Evolutionary conservation across 2,797 vertebrate species (phyloP).

Genomic region (Lacerta bilineata): DNA sequence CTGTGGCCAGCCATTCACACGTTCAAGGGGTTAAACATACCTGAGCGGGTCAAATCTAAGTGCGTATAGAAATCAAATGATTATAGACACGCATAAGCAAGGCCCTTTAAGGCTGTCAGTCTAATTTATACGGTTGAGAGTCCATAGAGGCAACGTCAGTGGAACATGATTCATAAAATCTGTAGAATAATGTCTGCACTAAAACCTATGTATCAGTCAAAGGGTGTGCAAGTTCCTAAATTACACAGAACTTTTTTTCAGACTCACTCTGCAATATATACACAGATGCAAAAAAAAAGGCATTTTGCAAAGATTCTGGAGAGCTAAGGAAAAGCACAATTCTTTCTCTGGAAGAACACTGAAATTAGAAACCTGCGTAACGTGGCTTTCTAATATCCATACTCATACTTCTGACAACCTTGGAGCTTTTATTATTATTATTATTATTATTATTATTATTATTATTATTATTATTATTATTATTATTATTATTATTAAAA

Average conservation of each 20-base stretch:
- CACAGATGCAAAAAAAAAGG: not conserved
- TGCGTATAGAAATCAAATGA: not conserved
- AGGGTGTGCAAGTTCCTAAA: no score
- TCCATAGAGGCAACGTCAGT: not conserved
- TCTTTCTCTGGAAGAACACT: not conserved
- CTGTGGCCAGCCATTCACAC: not conserved
- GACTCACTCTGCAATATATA: not conserved
- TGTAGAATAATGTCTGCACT: not conserved
- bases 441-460: not conserved
- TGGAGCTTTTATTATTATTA: not conserved
- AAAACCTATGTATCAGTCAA: not conserved
- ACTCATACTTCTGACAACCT: no score
- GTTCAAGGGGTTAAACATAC: not conserved
- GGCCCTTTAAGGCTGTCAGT: no score
- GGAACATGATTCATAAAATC: not conserved
- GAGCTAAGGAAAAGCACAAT: not conserved
- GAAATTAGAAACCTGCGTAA: not conserved
- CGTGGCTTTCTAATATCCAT: not conserved
- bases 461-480: not conserved
- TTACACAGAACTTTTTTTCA: not conserved
- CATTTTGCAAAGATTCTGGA: not conserved
- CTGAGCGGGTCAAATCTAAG: not conserved
- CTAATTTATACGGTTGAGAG: not conserved
- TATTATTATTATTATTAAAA: no score
- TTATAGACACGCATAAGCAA: no score